Evolutionary conservation across 2,797 vertebrate genomes (phyloP).

Genomic region (Pelobates cultripes): DNA sequence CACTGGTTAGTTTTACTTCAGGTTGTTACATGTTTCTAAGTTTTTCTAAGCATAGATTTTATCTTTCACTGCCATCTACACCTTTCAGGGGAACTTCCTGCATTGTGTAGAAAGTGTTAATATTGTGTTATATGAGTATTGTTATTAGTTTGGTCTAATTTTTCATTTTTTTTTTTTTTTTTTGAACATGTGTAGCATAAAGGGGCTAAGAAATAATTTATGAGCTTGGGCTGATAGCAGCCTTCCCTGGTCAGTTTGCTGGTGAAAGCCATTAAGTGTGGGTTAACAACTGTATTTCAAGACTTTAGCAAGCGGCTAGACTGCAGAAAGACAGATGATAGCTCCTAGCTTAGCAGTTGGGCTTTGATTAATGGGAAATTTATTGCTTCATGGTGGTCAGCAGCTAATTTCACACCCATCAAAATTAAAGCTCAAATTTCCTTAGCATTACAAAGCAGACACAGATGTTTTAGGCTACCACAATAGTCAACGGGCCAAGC

Average conservation of each 20-base stretch:
- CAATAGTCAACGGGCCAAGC: constrained; percentile 5
- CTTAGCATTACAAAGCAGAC: constrained; percentile 28
- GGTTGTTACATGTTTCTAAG: too few species aligned
- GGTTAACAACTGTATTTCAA: constrained; percentile 42
- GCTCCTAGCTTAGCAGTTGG: constrained; percentile 5
- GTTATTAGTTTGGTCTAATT: not conserved
- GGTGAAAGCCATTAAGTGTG: constrained; percentile 34
- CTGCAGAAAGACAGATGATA: constrained; percentile 19
- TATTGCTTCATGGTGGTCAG: not conserved
- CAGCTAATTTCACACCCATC: constrained; percentile 22
- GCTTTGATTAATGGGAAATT: constrained; percentile 33
- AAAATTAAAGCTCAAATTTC: constrained; percentile 47
- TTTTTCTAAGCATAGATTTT: too few species aligned
- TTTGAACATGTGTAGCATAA: not conserved
- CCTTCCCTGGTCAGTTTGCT: constrained; percentile 32
- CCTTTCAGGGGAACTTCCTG: too few species aligned
- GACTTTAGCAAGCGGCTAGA: constrained; percentile 34
- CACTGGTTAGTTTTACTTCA: too few species aligned
- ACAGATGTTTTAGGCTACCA: constrained; percentile 44
- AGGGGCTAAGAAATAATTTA: constrained; percentile 28
- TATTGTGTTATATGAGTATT: not conserved
- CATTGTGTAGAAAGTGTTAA: too few species aligned
- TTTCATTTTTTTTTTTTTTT: not conserved
- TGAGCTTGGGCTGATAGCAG: not conserved
- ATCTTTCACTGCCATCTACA: too few species aligned